Conservation (phyloP, 2,888 invertebrate species). For the Leucania comma region DNA sequence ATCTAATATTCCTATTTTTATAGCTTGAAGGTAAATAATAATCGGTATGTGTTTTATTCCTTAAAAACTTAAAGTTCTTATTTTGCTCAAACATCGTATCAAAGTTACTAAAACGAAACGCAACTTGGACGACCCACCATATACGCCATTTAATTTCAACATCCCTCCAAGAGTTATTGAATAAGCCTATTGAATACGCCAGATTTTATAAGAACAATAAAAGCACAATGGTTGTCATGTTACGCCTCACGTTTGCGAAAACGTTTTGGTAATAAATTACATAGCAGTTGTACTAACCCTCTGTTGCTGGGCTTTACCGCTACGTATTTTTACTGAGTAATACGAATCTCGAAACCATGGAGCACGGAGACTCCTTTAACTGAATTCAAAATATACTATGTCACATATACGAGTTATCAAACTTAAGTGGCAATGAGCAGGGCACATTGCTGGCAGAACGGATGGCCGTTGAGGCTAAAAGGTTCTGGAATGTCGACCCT, state of each 20-base stretch:
- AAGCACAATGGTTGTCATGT: slow-evolving; percentile 47
- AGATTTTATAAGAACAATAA: slow-evolving; percentile 55
- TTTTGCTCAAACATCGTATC: slow-evolving; percentile 1
- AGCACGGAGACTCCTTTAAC: background rate
- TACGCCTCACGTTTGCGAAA: slow-evolving; percentile 38
- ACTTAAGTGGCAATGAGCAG: too few species aligned
- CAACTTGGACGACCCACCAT: background rate
- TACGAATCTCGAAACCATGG: background rate
- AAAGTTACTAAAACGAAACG: slow-evolving; percentile 2
- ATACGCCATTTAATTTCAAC: slow-evolving; percentile 49
- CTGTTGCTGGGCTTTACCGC: slow-evolving; percentile 41
- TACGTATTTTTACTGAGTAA: slow-evolving; percentile 66
- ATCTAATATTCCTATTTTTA: too few species aligned
- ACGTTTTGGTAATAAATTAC: slow-evolving; percentile 67
- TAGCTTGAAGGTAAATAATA: too few species aligned
- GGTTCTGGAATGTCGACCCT: too few species aligned
- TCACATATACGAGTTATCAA: too few species aligned
- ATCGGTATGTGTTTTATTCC: too few species aligned
- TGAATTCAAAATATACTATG: too few species aligned
- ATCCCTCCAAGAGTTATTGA: slow-evolving; percentile 44
- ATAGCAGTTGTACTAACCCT: slow-evolving; percentile 62
- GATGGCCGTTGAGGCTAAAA: too few species aligned
- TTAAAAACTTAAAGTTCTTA: background rate
- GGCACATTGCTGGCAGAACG: too few species aligned
- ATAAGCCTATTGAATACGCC: slow-evolving; percentile 54